Base-by-base conservation (phyloP, 2,888 invertebrate species). In the Limnephilus rhombicus region DNA sequence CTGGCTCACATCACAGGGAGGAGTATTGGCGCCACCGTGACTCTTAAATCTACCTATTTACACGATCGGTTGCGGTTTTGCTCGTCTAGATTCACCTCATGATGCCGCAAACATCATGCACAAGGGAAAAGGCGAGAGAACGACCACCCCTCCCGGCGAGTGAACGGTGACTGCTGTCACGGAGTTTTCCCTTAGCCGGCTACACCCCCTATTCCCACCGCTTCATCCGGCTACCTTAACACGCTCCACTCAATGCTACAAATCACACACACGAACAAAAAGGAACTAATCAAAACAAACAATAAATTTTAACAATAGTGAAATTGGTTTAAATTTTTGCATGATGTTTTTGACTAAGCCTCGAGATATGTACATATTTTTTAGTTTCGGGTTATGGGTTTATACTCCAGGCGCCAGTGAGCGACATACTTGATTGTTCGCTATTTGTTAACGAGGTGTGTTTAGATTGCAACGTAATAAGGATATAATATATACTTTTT, bases 131-230 rank as follows among this genome's bases (percentile, higher is more conserved):
- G 92, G 94, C 94, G 94, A 94, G 94, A 82, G 89, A 37, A 90
- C 95, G 94, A 94, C 95, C 94, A 95, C 94, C 94, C 94, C 94
- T 94, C 94, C 94, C 94, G 95, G 94, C 95, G 95, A 94, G 95
- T 94, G 95, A 94, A 94, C 95, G 95, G 95, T 95, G 95, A 95
- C 95, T 95, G 95, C 94, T 94, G 94, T 94, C 93, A 93, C 91
- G 93, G 92, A 92, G 91, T 92, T 92, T 92, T 90, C 92, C 93
- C 93, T 94, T 92, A 86, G 85, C 83, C 34, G 90, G 90, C 91
- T 80, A 91, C 91, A 91, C 93, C 92, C 93, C 92, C 83, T 89
- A 41, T 45, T 34, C 87, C 68, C 87, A 87, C 87, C n/a, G 29
- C 68, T 37, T 24, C 86, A 45, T 12, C 45, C n/a, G 12, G 9